Evolutionary conservation across 2,113 vertebrate genomes (phyloP).

Genomic region (Mastomys natalensis): DNA sequence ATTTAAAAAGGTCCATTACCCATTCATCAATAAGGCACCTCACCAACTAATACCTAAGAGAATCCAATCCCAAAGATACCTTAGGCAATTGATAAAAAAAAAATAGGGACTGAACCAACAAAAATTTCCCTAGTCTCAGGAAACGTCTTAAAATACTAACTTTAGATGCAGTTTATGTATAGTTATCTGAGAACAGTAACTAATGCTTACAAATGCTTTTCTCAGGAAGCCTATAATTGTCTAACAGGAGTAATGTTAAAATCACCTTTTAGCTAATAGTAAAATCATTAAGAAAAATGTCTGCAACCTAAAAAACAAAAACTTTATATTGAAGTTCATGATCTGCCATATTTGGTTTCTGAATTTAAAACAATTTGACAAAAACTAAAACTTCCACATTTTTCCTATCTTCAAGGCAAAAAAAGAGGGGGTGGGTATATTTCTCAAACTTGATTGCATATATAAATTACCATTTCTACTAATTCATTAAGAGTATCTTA

Average conservation of each 20-base stretch:
- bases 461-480: slow-evolving; percentile 47
- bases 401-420: neutral
- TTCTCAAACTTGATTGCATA: slow-evolving; percentile 24
- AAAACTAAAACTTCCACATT: slow-evolving; percentile 43
- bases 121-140: slow-evolving; percentile 15
- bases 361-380: slow-evolving; percentile 35
- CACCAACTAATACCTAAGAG: slow-evolving; percentile 37
- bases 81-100: slow-evolving; percentile 21
- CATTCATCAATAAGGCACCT: slow-evolving; percentile 56
- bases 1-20: slow-evolving; percentile 45
- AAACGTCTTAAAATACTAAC: slow-evolving; percentile 49
- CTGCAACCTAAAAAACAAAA: slow-evolving; percentile 34
- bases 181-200: slow-evolving; percentile 58
- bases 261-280: neutral
- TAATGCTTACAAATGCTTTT: slow-evolving; percentile 44
- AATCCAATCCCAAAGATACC: slow-evolving; percentile 52
- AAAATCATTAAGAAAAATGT: slow-evolving; percentile 15
- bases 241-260: slow-evolving; percentile 54
- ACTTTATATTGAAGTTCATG: slow-evolving; percentile 30
- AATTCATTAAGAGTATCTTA: slow-evolving; percentile 50
- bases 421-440: neutral
- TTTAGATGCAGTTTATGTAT: slow-evolving; percentile 57
- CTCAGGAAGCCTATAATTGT: slow-evolving; percentile 48
- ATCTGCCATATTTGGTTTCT: slow-evolving; percentile 48
- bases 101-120: neutral